Evolutionary conservation across 2,113 vertebrate species (phyloP).

Genomic region (Tympanuchus pallidicinctus): DNA sequence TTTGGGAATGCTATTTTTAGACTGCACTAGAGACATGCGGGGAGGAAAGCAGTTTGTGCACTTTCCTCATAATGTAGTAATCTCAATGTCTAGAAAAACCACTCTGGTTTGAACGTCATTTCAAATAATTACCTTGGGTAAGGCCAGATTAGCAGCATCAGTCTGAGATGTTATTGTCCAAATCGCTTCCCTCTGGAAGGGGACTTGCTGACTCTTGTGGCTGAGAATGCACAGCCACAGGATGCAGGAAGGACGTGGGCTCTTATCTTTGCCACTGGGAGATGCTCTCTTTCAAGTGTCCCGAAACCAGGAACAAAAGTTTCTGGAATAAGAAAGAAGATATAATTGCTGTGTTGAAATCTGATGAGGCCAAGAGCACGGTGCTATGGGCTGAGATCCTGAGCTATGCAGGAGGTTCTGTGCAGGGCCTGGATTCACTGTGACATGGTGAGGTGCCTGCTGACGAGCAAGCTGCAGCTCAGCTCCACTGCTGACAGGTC

Average conservation of each 20-base stretch:
- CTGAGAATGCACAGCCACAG: constrained; percentile 13
- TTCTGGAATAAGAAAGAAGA: not conserved
- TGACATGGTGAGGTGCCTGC: not conserved
- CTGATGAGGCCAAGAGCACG: not conserved
- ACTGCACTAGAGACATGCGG: not conserved
- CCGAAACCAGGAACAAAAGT: not conserved
- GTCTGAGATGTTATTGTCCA: not conserved
- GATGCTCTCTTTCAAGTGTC: not conserved
- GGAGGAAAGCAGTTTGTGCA: constrained; percentile 1
- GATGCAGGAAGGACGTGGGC: not conserved
- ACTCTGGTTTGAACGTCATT: constrained; percentile 24
- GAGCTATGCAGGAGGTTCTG: not conserved
- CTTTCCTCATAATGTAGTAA: constrained; percentile 56
- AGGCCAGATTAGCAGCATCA: constrained; percentile 11
- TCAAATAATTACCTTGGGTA: constrained; percentile 31
- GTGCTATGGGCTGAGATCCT: not conserved
- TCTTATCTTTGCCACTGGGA: constrained; percentile 10
- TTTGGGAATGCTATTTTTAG: constrained; percentile 69
- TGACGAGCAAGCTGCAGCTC: not conserved
- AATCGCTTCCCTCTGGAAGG: constrained; percentile 38
- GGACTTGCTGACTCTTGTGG: constrained; percentile 22
- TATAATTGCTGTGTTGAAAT: not conserved
- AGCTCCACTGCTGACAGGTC: not conserved
- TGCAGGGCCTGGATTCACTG: not conserved
- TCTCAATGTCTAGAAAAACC: constrained; percentile 65